phyloP scores from a whole-genome alignment of 2,797 vertebrate species.

The Apogon hyalosoma region DNA sequence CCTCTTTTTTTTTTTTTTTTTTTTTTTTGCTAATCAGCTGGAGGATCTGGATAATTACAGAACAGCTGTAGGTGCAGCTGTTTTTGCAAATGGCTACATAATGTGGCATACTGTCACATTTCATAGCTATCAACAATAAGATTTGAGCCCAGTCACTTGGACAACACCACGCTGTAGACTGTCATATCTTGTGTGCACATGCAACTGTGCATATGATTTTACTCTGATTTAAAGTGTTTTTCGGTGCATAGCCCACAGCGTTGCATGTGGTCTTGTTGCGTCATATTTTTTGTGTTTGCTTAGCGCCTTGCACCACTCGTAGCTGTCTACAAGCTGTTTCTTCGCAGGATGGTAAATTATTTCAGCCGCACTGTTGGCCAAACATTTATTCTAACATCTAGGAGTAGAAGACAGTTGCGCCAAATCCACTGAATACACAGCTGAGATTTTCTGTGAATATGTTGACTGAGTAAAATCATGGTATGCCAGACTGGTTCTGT shows the following conservation, averaged over 20 bases:
- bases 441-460: slow-evolving; percentile 20
- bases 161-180: slow-evolving; percentile 11
- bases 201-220: slow-evolving; percentile 3
- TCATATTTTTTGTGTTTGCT: slow-evolving; percentile 46
- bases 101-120: slow-evolving; percentile 11
- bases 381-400: slow-evolving; percentile 68
- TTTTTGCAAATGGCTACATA: slow-evolving; percentile 28
- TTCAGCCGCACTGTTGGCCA: slow-evolving; percentile 60
- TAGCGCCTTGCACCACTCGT: slow-evolving; percentile 32
- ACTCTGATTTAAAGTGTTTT: slow-evolving; percentile 6
- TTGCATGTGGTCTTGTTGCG: slow-evolving; percentile 39
- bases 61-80: slow-evolving; percentile 66
- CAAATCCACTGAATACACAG: slow-evolving; percentile 31
- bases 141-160: slow-evolving; percentile 14
- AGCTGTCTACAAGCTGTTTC: slow-evolving; percentile 56
- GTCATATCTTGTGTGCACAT: slow-evolving; percentile 30
- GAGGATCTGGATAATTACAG: slow-evolving; percentile 47
- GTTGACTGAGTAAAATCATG: not conserved
- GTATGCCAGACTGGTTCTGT: slow-evolving; percentile 6
- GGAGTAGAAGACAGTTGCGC: slow-evolving; percentile 45
- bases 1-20: slow-evolving; percentile 34
- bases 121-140: slow-evolving; percentile 24
- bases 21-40: slow-evolving; percentile 42
- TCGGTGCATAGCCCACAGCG: slow-evolving; percentile 19
- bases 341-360: slow-evolving; percentile 69